Evolutionary conservation across 2,113 vertebrate species (phyloP), one percentile per base, ranked within the genome.

Genomic region (Phalacrocorax brasilianus): DNA sequence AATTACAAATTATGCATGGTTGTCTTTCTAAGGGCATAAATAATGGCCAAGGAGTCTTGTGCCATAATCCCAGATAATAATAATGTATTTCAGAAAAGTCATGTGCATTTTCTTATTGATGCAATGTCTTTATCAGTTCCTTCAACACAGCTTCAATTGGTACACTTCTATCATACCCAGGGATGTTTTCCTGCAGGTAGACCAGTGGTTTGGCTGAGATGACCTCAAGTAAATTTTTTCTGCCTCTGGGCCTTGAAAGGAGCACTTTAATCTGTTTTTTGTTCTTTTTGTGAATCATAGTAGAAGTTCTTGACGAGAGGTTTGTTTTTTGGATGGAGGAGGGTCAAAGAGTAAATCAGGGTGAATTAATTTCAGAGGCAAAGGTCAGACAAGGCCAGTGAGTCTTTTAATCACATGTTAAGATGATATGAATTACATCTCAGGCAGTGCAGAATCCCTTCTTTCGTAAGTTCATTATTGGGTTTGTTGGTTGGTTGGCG

Each of bases 341-440:
- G 65, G 5, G 8, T 33, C 9, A 76, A 28, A 35, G 70, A 80
- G 14, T 76, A 75, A 67, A 33, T 66, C 0, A 0, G 2, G 8
- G 11, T 67, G 47, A 61, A 4, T 70, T 59, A n/a, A 42, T 83
- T 86, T 94, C 28, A 50, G 63, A 80, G 22, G 28, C 53, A 80
- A 42, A 70, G 52, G 24, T 38, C 1, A 5, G 40, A 42, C 24
- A 78, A 62, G 53, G 94, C 6, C 47, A 47, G 12, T 14, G 44
- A 59, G 28, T 33, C 32, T 92, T 53, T 58, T 44, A 32, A n/a
- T 80, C n/a, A 5, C 1, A 2, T 0, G 0, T 90, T 53, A 23
- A 70, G 23, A 21, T 44, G 22, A 12, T 78, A 62, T 2, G 30
- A 75, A 12, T 45, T 4, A 3, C 23, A n/a, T 15, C 5, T 87